Conservation (phyloP, 1,140 invertebrate genomes). For the Cataglyphis hispanica region DNA sequence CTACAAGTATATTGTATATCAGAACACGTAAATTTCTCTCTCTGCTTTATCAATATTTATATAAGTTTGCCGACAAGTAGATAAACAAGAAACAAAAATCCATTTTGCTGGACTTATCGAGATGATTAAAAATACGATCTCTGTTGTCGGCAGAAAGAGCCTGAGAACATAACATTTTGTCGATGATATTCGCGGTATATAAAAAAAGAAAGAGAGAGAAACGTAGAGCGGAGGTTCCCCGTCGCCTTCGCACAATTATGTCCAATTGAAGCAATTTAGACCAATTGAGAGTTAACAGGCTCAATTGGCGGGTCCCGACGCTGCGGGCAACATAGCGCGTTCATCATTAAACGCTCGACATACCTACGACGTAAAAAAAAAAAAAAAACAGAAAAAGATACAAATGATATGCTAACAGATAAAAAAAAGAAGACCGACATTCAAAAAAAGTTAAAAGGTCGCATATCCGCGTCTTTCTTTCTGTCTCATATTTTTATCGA, state of each 20-base stretch:
- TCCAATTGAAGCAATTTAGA: slow-evolving; percentile 85
- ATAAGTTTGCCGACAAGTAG: neutral
- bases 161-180: slow-evolving; percentile 64
- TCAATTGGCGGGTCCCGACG: slow-evolving; percentile 79
- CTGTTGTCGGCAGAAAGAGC: slow-evolving; percentile 27
- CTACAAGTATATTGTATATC: slow-evolving; percentile 13
- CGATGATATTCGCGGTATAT: slow-evolving; percentile 49
- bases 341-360: slow-evolving; percentile 66
- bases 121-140: slow-evolving; percentile 21
- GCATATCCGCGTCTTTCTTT: neutral
- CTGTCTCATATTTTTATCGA: neutral
- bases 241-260: slow-evolving; percentile 84
- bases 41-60: neutral
- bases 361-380: slow-evolving; percentile 71
- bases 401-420: slow-evolving; percentile 32
- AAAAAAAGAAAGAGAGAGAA: slow-evolving; percentile 47
- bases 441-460: slow-evolving; percentile 11
- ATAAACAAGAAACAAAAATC: neutral
- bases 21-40: neutral
- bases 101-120: neutral
- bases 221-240: slow-evolving; percentile 80
- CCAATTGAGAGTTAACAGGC: slow-evolving; percentile 85
- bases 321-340: slow-evolving; percentile 64
- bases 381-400: slow-evolving; percentile 52
- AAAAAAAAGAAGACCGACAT: slow-evolving; percentile 38